These are phyloP conservation scores for Gortyna flavago DNA, from an alignment of 2,888 invertebrate species.

Conservation along the genomic window DNA sequence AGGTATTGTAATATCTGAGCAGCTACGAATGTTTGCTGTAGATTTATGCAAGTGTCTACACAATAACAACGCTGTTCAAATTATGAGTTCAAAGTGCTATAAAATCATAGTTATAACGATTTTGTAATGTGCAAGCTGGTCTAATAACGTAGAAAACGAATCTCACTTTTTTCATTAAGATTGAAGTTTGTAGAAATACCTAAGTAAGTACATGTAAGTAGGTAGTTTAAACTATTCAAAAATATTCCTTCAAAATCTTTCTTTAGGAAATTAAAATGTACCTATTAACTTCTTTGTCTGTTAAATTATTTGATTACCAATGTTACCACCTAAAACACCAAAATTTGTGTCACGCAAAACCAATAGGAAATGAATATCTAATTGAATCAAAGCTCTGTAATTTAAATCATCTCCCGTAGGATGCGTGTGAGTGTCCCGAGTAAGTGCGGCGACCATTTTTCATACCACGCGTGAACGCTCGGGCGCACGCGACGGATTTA, in stretches of 20 bases:
- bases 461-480: conserved; percentile 87
- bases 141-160: background rate
- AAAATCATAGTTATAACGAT: conserved; percentile 14
- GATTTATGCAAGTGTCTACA: conserved; percentile 2
- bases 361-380: conserved; percentile 20
- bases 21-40: background rate
- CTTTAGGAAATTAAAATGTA: background rate
- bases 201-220: background rate
- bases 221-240: background rate
- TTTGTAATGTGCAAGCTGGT: conserved; percentile 7
- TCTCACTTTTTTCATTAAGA: background rate
- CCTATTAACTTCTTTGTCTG: background rate
- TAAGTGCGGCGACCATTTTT: conserved; percentile 81
- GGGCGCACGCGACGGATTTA: conserved; percentile 80
- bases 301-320: background rate
- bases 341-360: conserved; percentile 1
- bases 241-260: background rate
- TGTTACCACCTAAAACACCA: background rate
- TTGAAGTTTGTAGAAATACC: background rate
- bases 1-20: too few species aligned
- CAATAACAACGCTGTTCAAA: conserved; percentile 21
- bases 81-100: conserved; percentile 1
- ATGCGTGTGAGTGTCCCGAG: conserved; percentile 64
- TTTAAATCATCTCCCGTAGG: conserved; percentile 16
- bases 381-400: conserved; percentile 25